phyloP scores from a whole-genome alignment of 2,888 invertebrate species.

The Neoaliturus tenellus region DNA sequence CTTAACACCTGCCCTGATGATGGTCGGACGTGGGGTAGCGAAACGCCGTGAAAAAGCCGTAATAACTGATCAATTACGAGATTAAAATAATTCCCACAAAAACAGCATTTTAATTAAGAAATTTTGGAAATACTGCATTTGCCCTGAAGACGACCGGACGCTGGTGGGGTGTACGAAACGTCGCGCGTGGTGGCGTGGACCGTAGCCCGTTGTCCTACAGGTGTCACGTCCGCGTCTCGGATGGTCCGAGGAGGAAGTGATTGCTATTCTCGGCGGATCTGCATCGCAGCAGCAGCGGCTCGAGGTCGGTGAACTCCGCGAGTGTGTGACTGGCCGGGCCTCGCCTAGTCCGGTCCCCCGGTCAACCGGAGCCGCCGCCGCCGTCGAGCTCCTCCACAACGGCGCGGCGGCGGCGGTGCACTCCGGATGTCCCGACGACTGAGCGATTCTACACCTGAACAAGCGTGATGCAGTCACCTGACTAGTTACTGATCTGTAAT shows the following conservation, averaged over 20 bases:
- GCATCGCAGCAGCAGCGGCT: background rate
- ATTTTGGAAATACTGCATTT: too few species aligned
- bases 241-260: background rate
- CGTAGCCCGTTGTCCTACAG: background rate
- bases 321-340: background rate
- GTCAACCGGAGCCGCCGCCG: background rate
- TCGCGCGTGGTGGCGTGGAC: background rate
- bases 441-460: background rate
- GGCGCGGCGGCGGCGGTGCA: background rate
- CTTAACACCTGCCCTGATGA: too few species aligned
- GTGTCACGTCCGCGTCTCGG: background rate
- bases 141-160: too few species aligned
- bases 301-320: conserved; percentile 9
- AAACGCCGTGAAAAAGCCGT: too few species aligned
- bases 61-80: too few species aligned
- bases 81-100: too few species aligned
- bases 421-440: background rate
- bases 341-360: background rate
- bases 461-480: background rate
- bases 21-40: too few species aligned
- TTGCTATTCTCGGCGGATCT: conserved; percentile 19
- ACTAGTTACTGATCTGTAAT: background rate
- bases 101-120: too few species aligned
- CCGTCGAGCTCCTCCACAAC: background rate
- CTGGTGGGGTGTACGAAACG: background rate